Evolutionary conservation across 2,888 invertebrate genomes (phyloP).

Genomic region (Schizotus pectinicornis): DNA sequence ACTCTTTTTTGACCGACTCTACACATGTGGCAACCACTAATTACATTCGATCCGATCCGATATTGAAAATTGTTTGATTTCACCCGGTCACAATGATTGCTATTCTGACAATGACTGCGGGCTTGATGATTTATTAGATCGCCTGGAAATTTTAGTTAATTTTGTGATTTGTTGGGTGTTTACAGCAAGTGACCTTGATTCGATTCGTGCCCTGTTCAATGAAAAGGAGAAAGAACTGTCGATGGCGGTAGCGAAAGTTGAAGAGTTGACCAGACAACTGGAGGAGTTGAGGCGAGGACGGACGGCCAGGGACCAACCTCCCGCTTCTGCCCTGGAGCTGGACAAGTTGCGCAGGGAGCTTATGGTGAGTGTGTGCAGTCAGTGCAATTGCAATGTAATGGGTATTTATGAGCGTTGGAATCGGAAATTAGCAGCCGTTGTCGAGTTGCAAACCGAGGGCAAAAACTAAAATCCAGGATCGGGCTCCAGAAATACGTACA

Average conservation of each 20-base stretch:
- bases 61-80: conserved; percentile 5
- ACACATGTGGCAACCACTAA: conserved; percentile 3
- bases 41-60: conserved; percentile 3
- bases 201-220: conserved; percentile 93
- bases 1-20: too few relatives aligned
- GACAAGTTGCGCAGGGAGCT: conserved; percentile 92
- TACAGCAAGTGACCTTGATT: conserved; percentile 92
- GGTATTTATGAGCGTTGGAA: conserved; percentile 1
- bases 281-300: conserved; percentile 84
- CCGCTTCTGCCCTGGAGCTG: conserved; percentile 83
- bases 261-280: conserved; percentile 92
- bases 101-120: neutral
- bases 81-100: too few relatives aligned
- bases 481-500: too few relatives aligned
- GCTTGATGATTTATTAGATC: neutral
- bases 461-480: too few relatives aligned
- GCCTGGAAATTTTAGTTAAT: neutral
- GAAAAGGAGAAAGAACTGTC: conserved; percentile 97
- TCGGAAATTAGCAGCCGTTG: too few relatives aligned
- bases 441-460: too few relatives aligned
- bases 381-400: conserved; percentile 1
- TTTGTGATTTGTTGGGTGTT: conserved; percentile 32
- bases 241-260: conserved; percentile 96
- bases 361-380: conserved; percentile 67
- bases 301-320: conserved; percentile 63